These are phyloP conservation scores for Muricea muricata DNA, from an alignment of 92 coral and sea anemone species.

Conservation along the genomic window DNA sequence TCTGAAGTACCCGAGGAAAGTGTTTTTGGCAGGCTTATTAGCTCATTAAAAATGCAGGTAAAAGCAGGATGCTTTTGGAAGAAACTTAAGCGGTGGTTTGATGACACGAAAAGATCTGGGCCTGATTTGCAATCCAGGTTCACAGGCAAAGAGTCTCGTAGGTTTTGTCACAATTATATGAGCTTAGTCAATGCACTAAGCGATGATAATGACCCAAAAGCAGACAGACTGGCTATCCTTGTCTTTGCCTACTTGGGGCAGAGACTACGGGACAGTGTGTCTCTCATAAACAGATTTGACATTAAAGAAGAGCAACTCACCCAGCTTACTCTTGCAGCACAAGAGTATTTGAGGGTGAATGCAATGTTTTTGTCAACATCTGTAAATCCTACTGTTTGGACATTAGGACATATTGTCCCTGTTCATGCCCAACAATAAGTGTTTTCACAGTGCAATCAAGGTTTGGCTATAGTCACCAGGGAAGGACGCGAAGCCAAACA, in stretches of 20 bases:
- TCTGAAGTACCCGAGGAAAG: constrained; percentile 64
- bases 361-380: constrained; percentile 55
- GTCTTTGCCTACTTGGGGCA: constrained; percentile 6
- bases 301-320: constrained; percentile 53
- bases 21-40: constrained; percentile 46
- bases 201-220: constrained; percentile 47
- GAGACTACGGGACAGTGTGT: not conserved
- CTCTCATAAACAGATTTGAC: constrained; percentile 44
- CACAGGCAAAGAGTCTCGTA: constrained; percentile 63
- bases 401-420: constrained; percentile 25
- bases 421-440: constrained; percentile 33
- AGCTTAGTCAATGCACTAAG: constrained; percentile 51
- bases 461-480: constrained; percentile 23
- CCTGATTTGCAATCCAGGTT: constrained; percentile 58
- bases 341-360: constrained; percentile 57
- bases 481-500: constrained; percentile 31
- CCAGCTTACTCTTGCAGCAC: constrained; percentile 46
- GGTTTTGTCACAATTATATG: constrained; percentile 69
- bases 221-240: constrained; percentile 54
- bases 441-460: constrained; percentile 8
- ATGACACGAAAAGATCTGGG: constrained; percentile 58
- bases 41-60: constrained; percentile 51
- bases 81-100: constrained; percentile 58
- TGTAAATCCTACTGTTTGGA: constrained; percentile 26
- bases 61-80: constrained; percentile 53